Conservation (phyloP, 2,113 vertebrate genomes). For the Carassius auratus region DNA sequence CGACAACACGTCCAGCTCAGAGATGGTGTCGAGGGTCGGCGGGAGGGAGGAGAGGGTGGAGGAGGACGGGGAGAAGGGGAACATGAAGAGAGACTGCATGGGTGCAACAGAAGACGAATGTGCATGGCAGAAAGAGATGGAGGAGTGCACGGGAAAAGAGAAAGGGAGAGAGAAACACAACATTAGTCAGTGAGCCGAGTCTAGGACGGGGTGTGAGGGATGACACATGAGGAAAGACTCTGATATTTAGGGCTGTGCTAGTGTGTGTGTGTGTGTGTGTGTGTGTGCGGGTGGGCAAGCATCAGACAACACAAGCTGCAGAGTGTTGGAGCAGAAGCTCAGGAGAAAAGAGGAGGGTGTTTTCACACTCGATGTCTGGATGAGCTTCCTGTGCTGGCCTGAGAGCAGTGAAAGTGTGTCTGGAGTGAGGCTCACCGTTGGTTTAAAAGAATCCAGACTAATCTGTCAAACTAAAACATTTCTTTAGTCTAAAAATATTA, state of each 20-base stretch:
- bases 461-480: no score
- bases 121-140: constrained; percentile 49
- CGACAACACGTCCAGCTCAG: constrained; percentile 85
- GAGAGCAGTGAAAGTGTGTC: no score
- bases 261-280: neutral
- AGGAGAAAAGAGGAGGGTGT: no score
- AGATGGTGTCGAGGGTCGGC: constrained; percentile 80
- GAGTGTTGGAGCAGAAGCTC: no score
- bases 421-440: no score
- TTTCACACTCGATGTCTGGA: no score
- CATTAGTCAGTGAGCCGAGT: constrained; percentile 73
- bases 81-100: constrained; percentile 77
- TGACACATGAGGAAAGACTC: neutral
- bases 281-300: neutral
- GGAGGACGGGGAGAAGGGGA: constrained; percentile 79
- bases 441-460: no score
- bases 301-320: neutral
- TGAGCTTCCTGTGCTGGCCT: no score
- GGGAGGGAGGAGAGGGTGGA: constrained; percentile 76
- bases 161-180: constrained; percentile 72
- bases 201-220: constrained; percentile 44
- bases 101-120: constrained; percentile 35
- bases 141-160: constrained; percentile 62
- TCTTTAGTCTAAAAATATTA: no score
- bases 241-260: neutral